These are phyloP conservation scores for Chiloscyllium punctatum DNA, from an alignment of 2,797 vertebrate species.

Conservation along the genomic window DNA sequence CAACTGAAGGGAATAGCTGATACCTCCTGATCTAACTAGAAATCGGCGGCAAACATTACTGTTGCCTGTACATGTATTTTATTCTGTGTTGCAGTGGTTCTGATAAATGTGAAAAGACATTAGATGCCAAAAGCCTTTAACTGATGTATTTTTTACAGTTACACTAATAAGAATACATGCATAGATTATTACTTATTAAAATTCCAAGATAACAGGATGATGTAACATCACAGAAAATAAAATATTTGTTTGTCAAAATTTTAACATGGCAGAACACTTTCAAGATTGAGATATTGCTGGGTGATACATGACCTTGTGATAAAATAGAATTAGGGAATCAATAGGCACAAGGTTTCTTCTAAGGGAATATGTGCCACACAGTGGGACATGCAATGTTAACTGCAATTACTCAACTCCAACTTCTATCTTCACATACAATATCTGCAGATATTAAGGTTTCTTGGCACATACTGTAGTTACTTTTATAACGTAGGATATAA, in stretches of 20 bases:
- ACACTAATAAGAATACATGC: neutral
- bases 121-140: neutral
- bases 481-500: neutral
- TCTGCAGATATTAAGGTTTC: neutral
- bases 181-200: neutral
- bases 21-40: neutral
- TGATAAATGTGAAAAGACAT: neutral
- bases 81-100: neutral
- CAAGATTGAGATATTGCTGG: neutral
- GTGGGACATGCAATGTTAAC: neutral
- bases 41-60: neutral
- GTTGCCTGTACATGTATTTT: neutral
- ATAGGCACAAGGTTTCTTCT: neutral
- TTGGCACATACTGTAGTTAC: neutral
- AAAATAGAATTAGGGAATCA: neutral
- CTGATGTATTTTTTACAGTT: neutral
- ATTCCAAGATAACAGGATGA: neutral
- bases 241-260: neutral
- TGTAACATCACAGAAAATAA: neutral
- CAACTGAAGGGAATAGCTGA: neutral
- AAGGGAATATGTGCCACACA: neutral
- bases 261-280: neutral
- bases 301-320: neutral
- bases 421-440: neutral
- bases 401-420: neutral